phyloP scores from a whole-genome alignment of 2,113 vertebrate genomes.

The Notothenia rossii region DNA sequence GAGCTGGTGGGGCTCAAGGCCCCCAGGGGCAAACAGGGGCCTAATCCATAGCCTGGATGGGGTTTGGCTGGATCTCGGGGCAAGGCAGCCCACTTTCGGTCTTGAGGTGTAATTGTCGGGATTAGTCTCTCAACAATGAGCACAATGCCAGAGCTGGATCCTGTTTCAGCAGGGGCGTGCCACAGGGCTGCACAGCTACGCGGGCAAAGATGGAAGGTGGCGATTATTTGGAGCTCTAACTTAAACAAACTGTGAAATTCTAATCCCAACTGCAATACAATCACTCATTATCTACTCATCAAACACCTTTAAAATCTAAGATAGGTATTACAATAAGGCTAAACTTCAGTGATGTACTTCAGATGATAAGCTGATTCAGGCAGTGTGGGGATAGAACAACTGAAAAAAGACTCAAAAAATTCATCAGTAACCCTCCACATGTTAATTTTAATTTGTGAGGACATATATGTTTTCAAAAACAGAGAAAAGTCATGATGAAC shows the following conservation, averaged over 20 bases:
- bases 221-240: slow-evolving; percentile 44
- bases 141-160: slow-evolving; percentile 76
- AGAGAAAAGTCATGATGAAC: too few species aligned
- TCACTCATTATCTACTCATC: background rate
- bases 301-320: background rate
- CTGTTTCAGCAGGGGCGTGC: slow-evolving; percentile 77
- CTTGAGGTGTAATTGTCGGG: slow-evolving; percentile 79
- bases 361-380: background rate
- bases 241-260: slow-evolving; percentile 35
- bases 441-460: too few species aligned
- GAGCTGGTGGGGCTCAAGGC: slow-evolving; percentile 25
- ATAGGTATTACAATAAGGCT: background rate
- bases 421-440: too few species aligned
- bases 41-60: slow-evolving; percentile 52
- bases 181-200: slow-evolving; percentile 49
- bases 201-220: slow-evolving; percentile 57
- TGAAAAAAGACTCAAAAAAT: too few species aligned
- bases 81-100: slow-evolving; percentile 70
- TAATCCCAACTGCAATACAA: slow-evolving; percentile 24
- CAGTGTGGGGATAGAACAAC: background rate
- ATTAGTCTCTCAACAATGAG: slow-evolving; percentile 81
- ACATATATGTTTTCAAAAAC: too few species aligned
- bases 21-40: slow-evolving; percentile 49
- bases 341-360: background rate
- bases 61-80: slow-evolving; percentile 61